Percentiles rank a stretch among this genome's conserved stretches.
Evolutionary conservation across 2,797 vertebrate species (phyloP).

Genomic region (Falco rusticolus): DNA sequence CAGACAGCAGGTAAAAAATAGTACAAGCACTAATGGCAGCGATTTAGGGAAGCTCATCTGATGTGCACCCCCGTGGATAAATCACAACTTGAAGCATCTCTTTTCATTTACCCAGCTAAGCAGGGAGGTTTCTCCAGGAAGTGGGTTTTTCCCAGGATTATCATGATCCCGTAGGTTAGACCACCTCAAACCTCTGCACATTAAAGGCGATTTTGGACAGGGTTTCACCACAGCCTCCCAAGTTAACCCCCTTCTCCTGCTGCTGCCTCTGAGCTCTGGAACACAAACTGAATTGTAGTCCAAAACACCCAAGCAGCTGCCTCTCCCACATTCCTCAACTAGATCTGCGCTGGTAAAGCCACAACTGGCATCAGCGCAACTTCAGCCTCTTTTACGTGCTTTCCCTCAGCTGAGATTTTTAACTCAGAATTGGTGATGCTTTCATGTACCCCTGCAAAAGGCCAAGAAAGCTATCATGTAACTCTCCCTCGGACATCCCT

Average conservation of each 20-base stretch:
- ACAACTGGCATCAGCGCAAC: neutral
- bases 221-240: fast-evolving
- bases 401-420: fast-evolving
- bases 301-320: neutral
- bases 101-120: neutral
- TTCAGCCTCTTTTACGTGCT: neutral
- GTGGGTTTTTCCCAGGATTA: too few species aligned
- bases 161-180: neutral
- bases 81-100: neutral
- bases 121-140: neutral
- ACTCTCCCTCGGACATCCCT: neutral
- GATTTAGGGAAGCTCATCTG: neutral
- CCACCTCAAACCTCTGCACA: neutral
- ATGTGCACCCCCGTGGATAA: fast-evolving
- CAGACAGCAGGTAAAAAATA: too few species aligned
- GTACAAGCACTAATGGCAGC: neutral
- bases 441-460: neutral
- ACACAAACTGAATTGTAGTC: fast-evolving
- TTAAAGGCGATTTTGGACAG: too few species aligned
- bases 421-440: fast-evolving
- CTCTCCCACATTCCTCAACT: neutral
- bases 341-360: neutral
- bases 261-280: neutral
- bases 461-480: neutral
- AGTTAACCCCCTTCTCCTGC: neutral